phyloP scores from a whole-genome alignment of 2,888 invertebrate species.

The Nyleta sp. region DNA sequence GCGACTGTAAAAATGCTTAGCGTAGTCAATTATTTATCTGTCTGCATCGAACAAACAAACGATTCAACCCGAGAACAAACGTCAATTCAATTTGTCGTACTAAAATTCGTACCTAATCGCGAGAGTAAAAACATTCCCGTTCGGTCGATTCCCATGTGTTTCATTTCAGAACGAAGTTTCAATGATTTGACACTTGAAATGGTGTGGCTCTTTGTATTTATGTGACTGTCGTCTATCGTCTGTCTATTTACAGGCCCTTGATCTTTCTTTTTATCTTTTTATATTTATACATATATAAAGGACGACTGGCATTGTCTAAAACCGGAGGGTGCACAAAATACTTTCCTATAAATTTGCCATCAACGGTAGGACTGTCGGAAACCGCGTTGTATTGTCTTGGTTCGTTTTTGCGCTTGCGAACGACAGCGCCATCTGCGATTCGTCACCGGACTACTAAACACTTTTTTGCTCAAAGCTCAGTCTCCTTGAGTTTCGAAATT shows the following conservation, averaged over 20 bases:
- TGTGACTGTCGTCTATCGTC: slow-evolving; percentile 17
- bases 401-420: slow-evolving; percentile 20
- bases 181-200: slow-evolving; percentile 47
- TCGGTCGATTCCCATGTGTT: slow-evolving; percentile 12
- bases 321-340: background rate
- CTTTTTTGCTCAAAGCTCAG: too few relatives aligned
- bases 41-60: slow-evolving; percentile 43
- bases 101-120: slow-evolving; percentile 19
- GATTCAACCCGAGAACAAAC: slow-evolving; percentile 11
- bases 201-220: slow-evolving; percentile 27
- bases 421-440: too few relatives aligned
- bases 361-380: slow-evolving; percentile 26
- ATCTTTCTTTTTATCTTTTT: background rate
- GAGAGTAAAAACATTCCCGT: slow-evolving; percentile 44
- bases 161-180: slow-evolving; percentile 29
- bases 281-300: slow-evolving; percentile 31
- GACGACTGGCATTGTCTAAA: slow-evolving; percentile 16
- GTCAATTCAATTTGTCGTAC: slow-evolving; percentile 7
- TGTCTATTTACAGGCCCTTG: slow-evolving; percentile 35
- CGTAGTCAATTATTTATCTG: slow-evolving; percentile 28
- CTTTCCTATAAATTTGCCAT: slow-evolving; percentile 3
- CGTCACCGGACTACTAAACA: too few relatives aligned
- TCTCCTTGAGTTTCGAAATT: too few relatives aligned
- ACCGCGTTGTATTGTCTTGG: slow-evolving; percentile 40
- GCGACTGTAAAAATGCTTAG: slow-evolving; percentile 27